Evolutionary conservation across 2,888 invertebrate genomes (phyloP).

Genomic region (Drosophila neotestacea): DNA sequence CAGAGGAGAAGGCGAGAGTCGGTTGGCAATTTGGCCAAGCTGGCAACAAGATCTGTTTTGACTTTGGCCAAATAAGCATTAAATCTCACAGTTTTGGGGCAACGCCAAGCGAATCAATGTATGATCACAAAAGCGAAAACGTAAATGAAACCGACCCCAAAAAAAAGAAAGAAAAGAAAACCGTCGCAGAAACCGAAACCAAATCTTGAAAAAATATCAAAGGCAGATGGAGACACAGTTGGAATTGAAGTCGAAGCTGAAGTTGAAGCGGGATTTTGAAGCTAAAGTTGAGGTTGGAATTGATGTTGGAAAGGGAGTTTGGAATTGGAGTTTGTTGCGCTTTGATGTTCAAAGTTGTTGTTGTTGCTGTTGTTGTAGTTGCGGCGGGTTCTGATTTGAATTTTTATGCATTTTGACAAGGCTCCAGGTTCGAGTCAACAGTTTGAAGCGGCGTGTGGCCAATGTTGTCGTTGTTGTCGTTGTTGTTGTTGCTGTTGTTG

Average conservation of each 20-base stretch:
- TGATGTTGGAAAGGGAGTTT: conserved; percentile 10
- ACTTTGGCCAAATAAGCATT: conserved; percentile 82
- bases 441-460: conserved; percentile 69
- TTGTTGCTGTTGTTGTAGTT: conserved; percentile 12
- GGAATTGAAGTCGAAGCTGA: background rate
- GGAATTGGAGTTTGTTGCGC: conserved; percentile 51
- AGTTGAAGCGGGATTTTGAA: conserved; percentile 12
- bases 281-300: conserved; percentile 14
- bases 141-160: conserved; percentile 21
- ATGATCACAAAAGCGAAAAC: conserved; percentile 34
- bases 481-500: conserved; percentile 24
- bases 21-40: conserved; percentile 5
- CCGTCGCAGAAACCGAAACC: conserved; percentile 22
- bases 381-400: conserved; percentile 68
- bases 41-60: conserved; percentile 76
- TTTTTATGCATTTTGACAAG: conserved; percentile 80
- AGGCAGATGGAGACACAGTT: conserved; percentile 12
- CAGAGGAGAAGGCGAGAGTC: background rate
- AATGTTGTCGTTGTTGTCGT: conserved; percentile 41
- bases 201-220: conserved; percentile 13
- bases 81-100: conserved; percentile 74
- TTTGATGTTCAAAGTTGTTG: conserved; percentile 48
- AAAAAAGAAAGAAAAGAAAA: background rate
- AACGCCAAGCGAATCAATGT: conserved; percentile 27
- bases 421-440: conserved; percentile 37